These are phyloP conservation scores for Psephotus haematonotus DNA, from an alignment of 2,113 vertebrate species.

Conservation along the genomic window DNA sequence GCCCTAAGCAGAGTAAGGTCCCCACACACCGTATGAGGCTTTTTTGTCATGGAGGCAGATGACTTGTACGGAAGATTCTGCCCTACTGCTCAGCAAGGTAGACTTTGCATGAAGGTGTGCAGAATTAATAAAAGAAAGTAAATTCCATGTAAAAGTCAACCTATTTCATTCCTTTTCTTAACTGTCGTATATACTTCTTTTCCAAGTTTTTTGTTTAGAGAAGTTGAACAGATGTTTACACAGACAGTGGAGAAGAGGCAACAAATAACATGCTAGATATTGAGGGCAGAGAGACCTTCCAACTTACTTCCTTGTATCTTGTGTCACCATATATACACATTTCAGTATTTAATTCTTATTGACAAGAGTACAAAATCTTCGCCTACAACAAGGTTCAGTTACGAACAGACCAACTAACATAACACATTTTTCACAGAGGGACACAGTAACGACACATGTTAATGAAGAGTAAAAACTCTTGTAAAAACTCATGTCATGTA, in stretches of 20 bases:
- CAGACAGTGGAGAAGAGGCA: neutral
- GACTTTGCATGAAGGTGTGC: neutral
- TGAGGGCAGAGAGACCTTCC: neutral
- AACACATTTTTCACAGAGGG: conserved; percentile 41
- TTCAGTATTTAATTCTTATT: conserved; percentile 2
- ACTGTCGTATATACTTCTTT: neutral
- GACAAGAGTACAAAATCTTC: neutral
- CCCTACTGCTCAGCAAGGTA: neutral
- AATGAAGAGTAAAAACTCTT: conserved; percentile 55
- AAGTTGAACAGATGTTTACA: neutral
- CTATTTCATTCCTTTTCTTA: neutral
- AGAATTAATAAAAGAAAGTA: neutral
- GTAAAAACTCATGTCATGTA: conserved; percentile 9
- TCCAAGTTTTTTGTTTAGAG: neutral
- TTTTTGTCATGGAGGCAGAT: neutral
- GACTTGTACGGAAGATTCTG: neutral
- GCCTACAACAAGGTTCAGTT: conserved; percentile 1
- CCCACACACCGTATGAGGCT: neutral
- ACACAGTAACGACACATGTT: neutral
- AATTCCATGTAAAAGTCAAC: neutral
- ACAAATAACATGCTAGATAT: neutral
- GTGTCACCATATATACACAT: neutral
- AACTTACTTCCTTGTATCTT: neutral
- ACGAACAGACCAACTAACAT: neutral
- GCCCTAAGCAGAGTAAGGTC: neutral